phyloP scores from a whole-genome alignment of 2,113 vertebrate genomes.

The Ardeotis arabs region DNA sequence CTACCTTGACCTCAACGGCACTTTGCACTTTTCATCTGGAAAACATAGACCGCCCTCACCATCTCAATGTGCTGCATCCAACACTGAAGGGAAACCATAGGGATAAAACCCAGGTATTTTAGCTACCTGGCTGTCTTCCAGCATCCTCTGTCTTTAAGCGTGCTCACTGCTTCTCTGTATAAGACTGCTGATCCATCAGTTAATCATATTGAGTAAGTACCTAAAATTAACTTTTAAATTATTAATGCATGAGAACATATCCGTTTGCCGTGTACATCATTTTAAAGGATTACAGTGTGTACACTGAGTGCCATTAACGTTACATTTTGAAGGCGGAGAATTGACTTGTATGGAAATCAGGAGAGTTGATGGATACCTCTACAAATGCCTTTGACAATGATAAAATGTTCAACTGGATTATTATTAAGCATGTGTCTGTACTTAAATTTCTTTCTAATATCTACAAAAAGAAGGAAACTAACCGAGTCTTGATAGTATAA shows the following conservation, averaged over 20 bases:
- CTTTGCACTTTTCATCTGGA: not conserved
- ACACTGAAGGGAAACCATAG: not conserved
- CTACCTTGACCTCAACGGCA: not conserved
- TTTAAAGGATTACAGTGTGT: slow-evolving; percentile 56
- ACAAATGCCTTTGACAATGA: not conserved
- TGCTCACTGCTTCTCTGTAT: slow-evolving; percentile 1
- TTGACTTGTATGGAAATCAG: slow-evolving; percentile 42
- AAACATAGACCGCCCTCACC: not conserved
- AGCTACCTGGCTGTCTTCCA: slow-evolving; percentile 26
- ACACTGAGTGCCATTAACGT: slow-evolving; percentile 8
- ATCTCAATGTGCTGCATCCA: rapidly evolving
- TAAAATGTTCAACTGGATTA: not conserved
- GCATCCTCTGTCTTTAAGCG: slow-evolving; percentile 11
- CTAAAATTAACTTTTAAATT: slow-evolving; percentile 71
- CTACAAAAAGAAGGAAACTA: not conserved
- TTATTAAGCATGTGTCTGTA: not conserved
- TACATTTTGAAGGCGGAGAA: slow-evolving; percentile 43
- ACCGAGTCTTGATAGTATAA: not conserved
- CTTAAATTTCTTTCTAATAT: slow-evolving; percentile 5
- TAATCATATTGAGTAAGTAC: slow-evolving; percentile 52
- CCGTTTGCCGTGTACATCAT: slow-evolving; percentile 46
- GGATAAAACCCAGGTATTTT: slow-evolving; percentile 11
- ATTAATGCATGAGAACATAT: slow-evolving; percentile 66
- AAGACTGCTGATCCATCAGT: slow-evolving; percentile 63
- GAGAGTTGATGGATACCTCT: not conserved